A percentile compares a stretch with the other conserved stretches of the same genome.
Evolutionary conservation across 2,888 invertebrate species (phyloP).

Genomic region (Cerceris rybyensis): DNA sequence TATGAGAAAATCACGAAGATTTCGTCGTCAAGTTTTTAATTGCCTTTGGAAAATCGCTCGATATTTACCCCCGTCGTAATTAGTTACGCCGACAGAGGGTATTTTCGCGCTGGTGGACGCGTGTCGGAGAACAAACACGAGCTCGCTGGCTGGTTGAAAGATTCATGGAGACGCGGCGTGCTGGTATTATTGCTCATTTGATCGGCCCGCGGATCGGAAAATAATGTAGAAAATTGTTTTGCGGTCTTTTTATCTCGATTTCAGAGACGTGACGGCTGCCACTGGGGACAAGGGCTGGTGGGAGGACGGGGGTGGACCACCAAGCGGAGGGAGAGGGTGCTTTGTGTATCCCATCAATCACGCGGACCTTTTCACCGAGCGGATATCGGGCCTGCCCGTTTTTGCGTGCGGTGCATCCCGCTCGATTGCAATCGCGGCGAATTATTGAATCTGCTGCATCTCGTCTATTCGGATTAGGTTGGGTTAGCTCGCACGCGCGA

Average conservation of each 20-base stretch:
- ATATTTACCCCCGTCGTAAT: conserved; percentile 35
- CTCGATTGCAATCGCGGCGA: conserved; percentile 77
- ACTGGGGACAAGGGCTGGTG: conserved; percentile 2
- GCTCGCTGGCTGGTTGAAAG: conserved; percentile 45
- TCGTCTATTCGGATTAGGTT: conserved; percentile 71
- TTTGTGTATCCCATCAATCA: conserved; percentile 81
- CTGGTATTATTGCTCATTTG: conserved; percentile 69
- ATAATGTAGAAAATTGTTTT: conserved; percentile 77
- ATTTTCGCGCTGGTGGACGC: conserved; percentile 29
- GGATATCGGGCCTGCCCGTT: conserved; percentile 75
- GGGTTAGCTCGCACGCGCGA: conserved; percentile 61
- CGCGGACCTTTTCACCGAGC: conserved; percentile 75
- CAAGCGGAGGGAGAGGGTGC: conserved; percentile 25
- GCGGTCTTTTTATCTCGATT: conserved; percentile 77
- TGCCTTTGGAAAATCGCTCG: not conserved
- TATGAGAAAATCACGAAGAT: no score
- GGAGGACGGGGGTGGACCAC: not conserved
- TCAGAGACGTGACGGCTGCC: conserved; percentile 55
- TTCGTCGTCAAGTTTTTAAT: no score
- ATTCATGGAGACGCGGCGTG: conserved; percentile 56
- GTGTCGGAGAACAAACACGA: conserved; percentile 10
- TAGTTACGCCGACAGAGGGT: conserved; percentile 17
- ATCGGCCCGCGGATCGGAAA: conserved; percentile 62
- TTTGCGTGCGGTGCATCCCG: conserved; percentile 75
- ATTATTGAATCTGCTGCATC: conserved; percentile 79